Evolutionary conservation across 1,140 invertebrate genomes (phyloP).

Genomic region (Heliconius congener): DNA sequence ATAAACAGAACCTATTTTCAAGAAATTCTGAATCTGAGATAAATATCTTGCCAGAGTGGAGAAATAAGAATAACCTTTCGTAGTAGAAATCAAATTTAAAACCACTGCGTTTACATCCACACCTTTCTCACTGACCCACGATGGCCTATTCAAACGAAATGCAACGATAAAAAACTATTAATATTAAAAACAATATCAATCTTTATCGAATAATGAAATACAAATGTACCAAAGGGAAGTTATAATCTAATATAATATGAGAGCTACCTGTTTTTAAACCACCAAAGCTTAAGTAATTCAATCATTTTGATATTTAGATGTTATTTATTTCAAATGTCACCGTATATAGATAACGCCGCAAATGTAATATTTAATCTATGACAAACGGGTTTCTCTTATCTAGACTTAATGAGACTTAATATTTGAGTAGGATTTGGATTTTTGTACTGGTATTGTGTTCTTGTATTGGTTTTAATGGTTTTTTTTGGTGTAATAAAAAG

Average conservation of each 20-base stretch:
- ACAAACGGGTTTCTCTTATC: constrained; percentile 35
- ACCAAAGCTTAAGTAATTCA: constrained; percentile 18
- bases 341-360: constrained; percentile 30
- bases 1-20: no score
- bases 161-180: no score
- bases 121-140: no score
- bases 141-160: no score
- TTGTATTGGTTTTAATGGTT: neutral
- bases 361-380: constrained; percentile 40
- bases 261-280: constrained; percentile 23
- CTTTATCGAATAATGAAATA: neutral
- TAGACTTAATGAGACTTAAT: constrained; percentile 12
- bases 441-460: neutral
- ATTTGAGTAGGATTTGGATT: neutral
- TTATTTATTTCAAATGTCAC: constrained; percentile 36
- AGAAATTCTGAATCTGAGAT: no score
- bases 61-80: no score
- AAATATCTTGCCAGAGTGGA: no score
- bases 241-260: constrained; percentile 26
- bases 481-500: neutral
- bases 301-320: constrained; percentile 36
- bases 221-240: neutral
- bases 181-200: neutral
- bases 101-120: no score
- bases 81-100: no score